phyloP scores from a whole-genome alignment of 2,113 vertebrate species.

The Hylia prasina region DNA sequence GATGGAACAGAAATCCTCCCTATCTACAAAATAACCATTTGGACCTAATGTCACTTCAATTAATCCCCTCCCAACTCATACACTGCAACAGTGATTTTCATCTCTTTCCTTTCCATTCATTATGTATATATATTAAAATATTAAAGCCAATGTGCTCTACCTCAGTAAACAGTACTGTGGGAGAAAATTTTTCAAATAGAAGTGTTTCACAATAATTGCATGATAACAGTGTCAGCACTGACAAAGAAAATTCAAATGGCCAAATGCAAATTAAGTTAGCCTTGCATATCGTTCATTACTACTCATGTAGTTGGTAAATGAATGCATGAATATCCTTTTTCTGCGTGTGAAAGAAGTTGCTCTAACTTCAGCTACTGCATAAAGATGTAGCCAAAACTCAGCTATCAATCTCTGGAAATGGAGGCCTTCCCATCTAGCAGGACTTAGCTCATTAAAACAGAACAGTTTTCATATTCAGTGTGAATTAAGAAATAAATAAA shows the following conservation, averaged over 20 bases:
- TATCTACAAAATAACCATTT: neutral
- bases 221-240: neutral
- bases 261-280: conserved; percentile 21
- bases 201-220: conserved; percentile 5
- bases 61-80: neutral
- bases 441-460: neutral
- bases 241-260: conserved; percentile 27
- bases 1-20: neutral
- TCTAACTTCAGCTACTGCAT: neutral
- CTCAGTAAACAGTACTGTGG: neutral
- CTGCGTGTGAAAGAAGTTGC: neutral
- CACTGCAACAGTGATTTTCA: neutral
- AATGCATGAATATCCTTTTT: neutral
- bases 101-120: neutral
- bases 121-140: conserved; percentile 12
- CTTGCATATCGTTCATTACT: neutral
- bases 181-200: neutral
- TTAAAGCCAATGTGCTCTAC: neutral
- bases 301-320: neutral
- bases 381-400: neutral
- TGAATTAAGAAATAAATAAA: neutral
- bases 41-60: neutral
- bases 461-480: neutral
- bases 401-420: neutral
- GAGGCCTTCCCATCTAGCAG: neutral